Conservation (phyloP, 2,797 vertebrate species). For the Trachops cirrhosus region DNA sequence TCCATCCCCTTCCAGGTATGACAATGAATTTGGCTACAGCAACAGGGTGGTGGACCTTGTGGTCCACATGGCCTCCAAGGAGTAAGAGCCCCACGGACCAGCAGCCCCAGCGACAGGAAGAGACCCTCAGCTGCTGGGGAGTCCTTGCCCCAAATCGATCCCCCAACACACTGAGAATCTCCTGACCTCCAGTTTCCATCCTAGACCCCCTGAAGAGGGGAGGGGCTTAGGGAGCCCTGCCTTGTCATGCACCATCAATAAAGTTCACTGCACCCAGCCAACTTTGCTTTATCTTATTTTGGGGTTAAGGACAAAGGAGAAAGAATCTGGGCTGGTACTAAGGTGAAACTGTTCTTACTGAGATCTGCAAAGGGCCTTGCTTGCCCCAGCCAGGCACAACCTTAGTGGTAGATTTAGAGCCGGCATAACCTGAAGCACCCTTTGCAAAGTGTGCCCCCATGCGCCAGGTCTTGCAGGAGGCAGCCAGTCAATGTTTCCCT, state of each 20-base stretch:
- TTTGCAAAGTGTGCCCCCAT: neutral
- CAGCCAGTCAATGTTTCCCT: neutral
- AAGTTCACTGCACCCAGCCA: conserved; percentile 75
- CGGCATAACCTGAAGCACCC: neutral
- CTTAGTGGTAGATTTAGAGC: rapidly evolving
- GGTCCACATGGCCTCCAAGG: conserved; percentile 93
- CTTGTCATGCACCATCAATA: conserved; percentile 81
- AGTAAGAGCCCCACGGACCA: conserved; percentile 83
- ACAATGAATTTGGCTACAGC: conserved; percentile 97
- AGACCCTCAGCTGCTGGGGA: conserved; percentile 34
- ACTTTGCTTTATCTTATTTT: neutral
- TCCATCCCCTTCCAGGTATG: conserved; percentile 87
- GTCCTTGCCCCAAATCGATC: conserved; percentile 67
- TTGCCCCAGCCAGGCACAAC: no score
- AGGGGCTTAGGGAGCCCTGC: conserved; percentile 78
- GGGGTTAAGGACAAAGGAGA: neutral
- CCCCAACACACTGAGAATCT: conserved; percentile 76
- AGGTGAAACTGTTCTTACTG: neutral
- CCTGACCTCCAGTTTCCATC: conserved; percentile 73
- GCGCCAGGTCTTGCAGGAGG: neutral
- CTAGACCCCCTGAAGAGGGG: conserved; percentile 74
- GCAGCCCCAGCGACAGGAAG: conserved; percentile 49
- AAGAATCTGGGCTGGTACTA: neutral
- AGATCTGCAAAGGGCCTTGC: no score
- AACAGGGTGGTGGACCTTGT: conserved; percentile 95